A percentile compares a stretch with the other conserved stretches of the same genome.
Evolutionary conservation across 2,113 vertebrate genomes (phyloP).

Genomic region (Microcebus lehilahytsara): DNA sequence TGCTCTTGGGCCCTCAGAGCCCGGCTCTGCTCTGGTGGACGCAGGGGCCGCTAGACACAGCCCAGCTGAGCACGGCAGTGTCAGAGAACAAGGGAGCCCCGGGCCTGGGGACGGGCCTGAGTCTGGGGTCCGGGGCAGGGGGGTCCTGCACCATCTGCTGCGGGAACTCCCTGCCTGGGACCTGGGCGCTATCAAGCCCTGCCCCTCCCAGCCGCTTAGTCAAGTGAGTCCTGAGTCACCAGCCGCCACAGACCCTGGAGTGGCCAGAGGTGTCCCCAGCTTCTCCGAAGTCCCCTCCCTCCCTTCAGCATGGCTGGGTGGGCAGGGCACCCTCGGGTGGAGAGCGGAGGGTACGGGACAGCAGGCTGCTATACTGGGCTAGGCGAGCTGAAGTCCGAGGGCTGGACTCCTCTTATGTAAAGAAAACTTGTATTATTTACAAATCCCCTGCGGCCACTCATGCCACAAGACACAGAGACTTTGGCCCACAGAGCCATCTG

Average conservation of each 20-base stretch:
- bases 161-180: not conserved
- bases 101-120: not conserved
- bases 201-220: too few relatives aligned
- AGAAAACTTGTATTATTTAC: rapidly evolving
- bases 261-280: not conserved
- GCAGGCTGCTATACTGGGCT: too few relatives aligned
- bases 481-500: not conserved
- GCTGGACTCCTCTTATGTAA: not conserved
- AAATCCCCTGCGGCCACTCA: not conserved
- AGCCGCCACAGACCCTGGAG: not conserved
- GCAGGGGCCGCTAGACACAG: not conserved
- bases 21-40: not conserved
- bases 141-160: too few relatives aligned
- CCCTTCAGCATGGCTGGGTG: not conserved
- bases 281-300: not conserved
- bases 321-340: rapidly evolving
- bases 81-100: not conserved
- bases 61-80: rapidly evolving
- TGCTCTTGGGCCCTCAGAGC: too few relatives aligned
- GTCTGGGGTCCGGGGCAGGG: too few relatives aligned
- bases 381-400: not conserved
- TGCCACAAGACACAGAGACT: not conserved
- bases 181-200: too few relatives aligned
- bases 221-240: not conserved
- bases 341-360: rapidly evolving